Evolutionary conservation across 2,797 vertebrate species (phyloP).

Genomic region (Tolypeutes matacus): DNA sequence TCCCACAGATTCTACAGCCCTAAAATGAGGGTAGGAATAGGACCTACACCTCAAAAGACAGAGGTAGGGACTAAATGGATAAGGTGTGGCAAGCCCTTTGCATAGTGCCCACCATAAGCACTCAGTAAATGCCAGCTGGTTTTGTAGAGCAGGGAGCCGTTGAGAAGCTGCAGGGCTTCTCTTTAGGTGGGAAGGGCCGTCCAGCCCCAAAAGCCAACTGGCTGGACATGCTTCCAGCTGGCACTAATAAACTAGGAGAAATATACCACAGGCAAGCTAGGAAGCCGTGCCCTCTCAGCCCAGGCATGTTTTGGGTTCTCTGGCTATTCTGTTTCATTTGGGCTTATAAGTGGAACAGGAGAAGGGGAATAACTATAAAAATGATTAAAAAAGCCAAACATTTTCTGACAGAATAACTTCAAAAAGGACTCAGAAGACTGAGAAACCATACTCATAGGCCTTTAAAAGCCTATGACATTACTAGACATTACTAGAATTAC

Average conservation of each 20-base stretch:
- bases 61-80: fast-evolving
- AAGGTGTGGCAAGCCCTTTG: background rate
- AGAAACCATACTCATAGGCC: background rate
- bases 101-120: background rate
- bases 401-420: background rate
- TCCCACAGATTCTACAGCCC: background rate
- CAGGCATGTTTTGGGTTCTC: background rate
- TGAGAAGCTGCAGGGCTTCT: background rate
- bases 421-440: background rate
- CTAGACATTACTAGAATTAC: background rate
- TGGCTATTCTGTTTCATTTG: background rate
- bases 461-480: background rate
- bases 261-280: background rate
- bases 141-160: background rate
- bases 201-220: background rate
- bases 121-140: fast-evolving
- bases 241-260: background rate
- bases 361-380: background rate
- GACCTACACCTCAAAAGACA: background rate
- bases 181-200: background rate
- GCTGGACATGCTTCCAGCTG: background rate
- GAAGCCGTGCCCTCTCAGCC: background rate
- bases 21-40: background rate
- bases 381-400: background rate
- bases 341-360: background rate